These are phyloP conservation scores for Drosophila lowei DNA, from an alignment of 1,140 invertebrate species.

Conservation along the genomic window DNA sequence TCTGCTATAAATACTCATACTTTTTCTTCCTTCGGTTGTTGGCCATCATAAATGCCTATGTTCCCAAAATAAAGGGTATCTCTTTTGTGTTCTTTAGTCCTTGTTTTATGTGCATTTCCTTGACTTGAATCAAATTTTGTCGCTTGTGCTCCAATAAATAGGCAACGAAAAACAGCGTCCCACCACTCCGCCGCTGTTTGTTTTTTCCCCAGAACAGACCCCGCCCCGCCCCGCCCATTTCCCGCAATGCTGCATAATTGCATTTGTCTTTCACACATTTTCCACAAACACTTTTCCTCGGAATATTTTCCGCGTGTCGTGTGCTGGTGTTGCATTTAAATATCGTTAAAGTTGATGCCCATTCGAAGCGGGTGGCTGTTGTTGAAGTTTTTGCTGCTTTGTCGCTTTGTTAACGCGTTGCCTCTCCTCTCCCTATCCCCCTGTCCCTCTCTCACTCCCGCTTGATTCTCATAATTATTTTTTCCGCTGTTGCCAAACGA, in stretches of 20 bases:
- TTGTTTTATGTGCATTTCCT: too few species aligned
- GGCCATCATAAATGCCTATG: not conserved
- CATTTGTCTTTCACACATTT: conserved; percentile 59
- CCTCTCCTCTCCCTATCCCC: not conserved
- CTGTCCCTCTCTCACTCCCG: not conserved
- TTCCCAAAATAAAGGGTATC: too few species aligned
- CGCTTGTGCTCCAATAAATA: conserved; percentile 58
- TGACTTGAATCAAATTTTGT: too few species aligned
- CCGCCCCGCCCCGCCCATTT: not conserved
- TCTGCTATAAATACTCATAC: too few species aligned
- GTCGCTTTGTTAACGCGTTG: not conserved
- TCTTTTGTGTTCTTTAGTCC: too few species aligned
- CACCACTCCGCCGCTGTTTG: not conserved
- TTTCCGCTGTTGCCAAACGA: conserved; percentile 14
- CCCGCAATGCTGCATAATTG: conserved; percentile 46
- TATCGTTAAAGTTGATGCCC: conserved; percentile 56
- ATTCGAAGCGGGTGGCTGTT: conserved; percentile 25
- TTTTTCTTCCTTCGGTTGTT: too few species aligned
- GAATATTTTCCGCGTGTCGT: conserved; percentile 22
- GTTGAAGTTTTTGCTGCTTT: conserved; percentile 28
- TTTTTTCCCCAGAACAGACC: conserved; percentile 18
- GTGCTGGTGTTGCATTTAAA: conserved; percentile 55
- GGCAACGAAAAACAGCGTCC: conserved; percentile 41
- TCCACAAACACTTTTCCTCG: conserved; percentile 19
- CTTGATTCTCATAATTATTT: conserved; percentile 61